These are phyloP conservation scores for Steinernema carpocapsae DNA, from an alignment of 2,888 invertebrate species.

Conservation along the genomic window DNA sequence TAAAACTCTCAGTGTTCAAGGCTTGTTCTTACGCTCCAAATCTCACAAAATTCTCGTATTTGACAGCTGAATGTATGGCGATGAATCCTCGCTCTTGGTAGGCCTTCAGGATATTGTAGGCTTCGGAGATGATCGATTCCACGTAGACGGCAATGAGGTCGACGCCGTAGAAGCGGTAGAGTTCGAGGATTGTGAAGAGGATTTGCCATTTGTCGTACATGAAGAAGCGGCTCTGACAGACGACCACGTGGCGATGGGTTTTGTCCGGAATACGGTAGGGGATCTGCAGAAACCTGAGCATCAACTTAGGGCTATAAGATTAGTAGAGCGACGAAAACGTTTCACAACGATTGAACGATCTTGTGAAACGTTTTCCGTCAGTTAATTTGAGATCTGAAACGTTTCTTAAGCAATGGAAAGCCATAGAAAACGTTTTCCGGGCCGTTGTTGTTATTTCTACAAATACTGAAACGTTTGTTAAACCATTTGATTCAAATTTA, in stretches of 20 bases:
- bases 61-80: slow-evolving; percentile 29
- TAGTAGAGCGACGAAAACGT: too few species aligned
- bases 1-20: not conserved
- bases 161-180: slow-evolving; percentile 37
- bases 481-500: too few species aligned
- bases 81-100: slow-evolving; percentile 36
- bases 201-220: slow-evolving; percentile 38
- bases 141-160: slow-evolving; percentile 37
- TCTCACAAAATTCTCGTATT: slow-evolving; percentile 6
- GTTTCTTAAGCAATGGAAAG: too few species aligned
- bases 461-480: too few species aligned
- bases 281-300: not conserved
- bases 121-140: slow-evolving; percentile 29
- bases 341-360: too few species aligned
- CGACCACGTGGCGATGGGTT: slow-evolving; percentile 14
- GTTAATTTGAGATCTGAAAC: too few species aligned
- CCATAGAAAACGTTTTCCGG: not conserved
- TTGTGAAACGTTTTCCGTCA: too few species aligned
- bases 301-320: too few species aligned
- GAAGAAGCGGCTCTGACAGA: slow-evolving; percentile 38
- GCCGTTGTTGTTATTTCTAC: not conserved
- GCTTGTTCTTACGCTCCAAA: not conserved
- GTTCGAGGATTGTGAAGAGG: slow-evolving; percentile 35
- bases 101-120: slow-evolving; percentile 28
- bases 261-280: not conserved